phyloP scores from a whole-genome alignment of 2,888 invertebrate genomes.

The Lydus trimaculatus region DNA sequence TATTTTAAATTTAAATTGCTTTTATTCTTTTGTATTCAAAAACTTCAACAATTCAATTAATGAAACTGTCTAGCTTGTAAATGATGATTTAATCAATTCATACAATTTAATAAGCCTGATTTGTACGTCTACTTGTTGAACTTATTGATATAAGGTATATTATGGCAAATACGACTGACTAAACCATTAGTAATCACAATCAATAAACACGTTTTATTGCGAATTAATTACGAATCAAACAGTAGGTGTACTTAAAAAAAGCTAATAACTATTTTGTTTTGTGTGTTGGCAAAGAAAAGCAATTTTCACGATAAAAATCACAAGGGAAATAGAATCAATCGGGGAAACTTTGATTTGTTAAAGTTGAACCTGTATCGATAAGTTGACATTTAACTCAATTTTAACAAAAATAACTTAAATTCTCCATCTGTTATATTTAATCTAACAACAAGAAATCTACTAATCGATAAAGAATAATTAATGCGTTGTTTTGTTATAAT shows the following conservation, averaged over 20 bases:
- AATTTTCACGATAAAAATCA: not conserved
- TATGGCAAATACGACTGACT: not conserved
- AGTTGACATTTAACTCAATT: not conserved
- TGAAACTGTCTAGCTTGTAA: not conserved
- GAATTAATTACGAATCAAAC: not conserved
- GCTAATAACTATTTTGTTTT: too few relatives aligned
- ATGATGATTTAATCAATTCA: not conserved
- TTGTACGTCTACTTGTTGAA: constrained; percentile 4
- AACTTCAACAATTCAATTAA: not conserved
- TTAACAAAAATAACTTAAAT: too few relatives aligned
- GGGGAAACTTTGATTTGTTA: not conserved
- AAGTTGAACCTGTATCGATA: too few relatives aligned
- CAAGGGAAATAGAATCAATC: not conserved
- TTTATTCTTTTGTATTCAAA: not conserved
- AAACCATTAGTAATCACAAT: not conserved
- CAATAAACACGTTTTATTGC: not conserved
- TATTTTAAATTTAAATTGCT: too few relatives aligned
- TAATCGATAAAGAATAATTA: too few relatives aligned
- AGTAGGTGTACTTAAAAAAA: too few relatives aligned
- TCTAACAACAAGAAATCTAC: too few relatives aligned
- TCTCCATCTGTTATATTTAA: too few relatives aligned
- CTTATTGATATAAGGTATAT: not conserved
- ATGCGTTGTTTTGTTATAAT: too few relatives aligned
- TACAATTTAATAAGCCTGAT: not conserved
- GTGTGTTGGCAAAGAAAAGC: not conserved